Percentiles rank a stretch among this genome's conserved stretches.
Evolutionary conservation across 2,888 invertebrate genomes (phyloP).

Genomic region (Macaria liturata): DNA sequence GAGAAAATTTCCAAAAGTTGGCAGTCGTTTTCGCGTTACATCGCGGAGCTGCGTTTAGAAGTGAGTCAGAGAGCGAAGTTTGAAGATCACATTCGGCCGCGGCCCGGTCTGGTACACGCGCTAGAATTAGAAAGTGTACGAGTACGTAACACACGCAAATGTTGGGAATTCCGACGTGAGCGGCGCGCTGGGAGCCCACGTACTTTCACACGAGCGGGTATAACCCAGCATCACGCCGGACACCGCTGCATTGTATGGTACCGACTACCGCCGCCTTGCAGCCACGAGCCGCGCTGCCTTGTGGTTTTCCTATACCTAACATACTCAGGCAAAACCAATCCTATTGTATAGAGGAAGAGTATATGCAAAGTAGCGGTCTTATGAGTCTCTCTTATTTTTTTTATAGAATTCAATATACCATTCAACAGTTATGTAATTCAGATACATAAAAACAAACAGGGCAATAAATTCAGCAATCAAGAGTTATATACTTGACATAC

Average conservation of each 20-base stretch:
- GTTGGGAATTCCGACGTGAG: conserved; percentile 57
- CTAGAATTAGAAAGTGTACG: conserved; percentile 52
- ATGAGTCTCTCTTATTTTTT: neutral
- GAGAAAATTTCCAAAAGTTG: conserved; percentile 27
- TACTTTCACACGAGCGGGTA: conserved; percentile 61
- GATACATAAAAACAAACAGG: conserved; percentile 2
- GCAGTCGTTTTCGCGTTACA: conserved; percentile 19
- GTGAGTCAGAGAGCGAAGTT: conserved; percentile 13
- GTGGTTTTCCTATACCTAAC: conserved; percentile 42
- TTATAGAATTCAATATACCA: neutral
- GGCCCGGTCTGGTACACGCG: conserved; percentile 19
- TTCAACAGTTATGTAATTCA: conserved; percentile 5
- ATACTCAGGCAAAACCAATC: neutral
- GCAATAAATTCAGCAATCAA: conserved; percentile 4
- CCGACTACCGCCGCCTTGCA: no score
- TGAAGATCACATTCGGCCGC: conserved; percentile 12
- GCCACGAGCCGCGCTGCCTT: no score
- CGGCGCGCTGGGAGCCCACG: conserved; percentile 39
- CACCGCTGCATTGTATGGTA: no score
- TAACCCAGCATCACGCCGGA: conserved; percentile 44
- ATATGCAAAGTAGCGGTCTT: no score
- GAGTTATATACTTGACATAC: conserved; percentile 1
- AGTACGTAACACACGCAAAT: conserved; percentile 46
- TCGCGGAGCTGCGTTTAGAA: conserved; percentile 5
- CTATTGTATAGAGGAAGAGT: no score